Base-by-base conservation (phyloP, 2,113 vertebrate species). In the Microcebus lehilahytsara region DNA sequence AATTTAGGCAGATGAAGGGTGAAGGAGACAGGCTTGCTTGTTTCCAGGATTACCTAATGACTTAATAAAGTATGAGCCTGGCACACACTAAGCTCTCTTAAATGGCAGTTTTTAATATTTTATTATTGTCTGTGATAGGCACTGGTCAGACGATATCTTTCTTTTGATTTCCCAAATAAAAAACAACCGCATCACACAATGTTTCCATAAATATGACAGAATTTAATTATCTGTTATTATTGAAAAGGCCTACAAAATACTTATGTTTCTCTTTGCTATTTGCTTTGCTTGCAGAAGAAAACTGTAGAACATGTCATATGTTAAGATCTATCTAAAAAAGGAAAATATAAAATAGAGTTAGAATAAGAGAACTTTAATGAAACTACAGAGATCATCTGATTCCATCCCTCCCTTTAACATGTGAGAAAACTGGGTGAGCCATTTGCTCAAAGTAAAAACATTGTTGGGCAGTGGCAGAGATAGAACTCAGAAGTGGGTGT, bases 171-270 rank as follows among this genome's bases (percentile, higher is more conserved):
- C 20, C 85, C 56, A 7, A 77, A 37, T 67, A 62, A 97, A 95
- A 97, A 94, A 75, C 32, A 93, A 67, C 34, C 32, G 40, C 27
- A 89, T 78, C 46, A 87, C 27, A 58, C 37, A 64, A n/a, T 79
- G n/a, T 85, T 92, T 95, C 53, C 34, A 22, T 94, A 96, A 91
- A 85, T 69, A 75, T 53, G 34, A 58, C 40, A 74, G 37, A 84
- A 95, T 90, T 93, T 95, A 93, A 86, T 93, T 95, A 13, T 62
- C 72, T 96, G 4, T 75, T 93, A 80, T 85, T 84, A 71, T 84
- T 95, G 85, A 79, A 93, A 86, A 60, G 77, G 2, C 5, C 20
- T 81, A 37, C 77, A 85, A 91, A 95, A 75, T 75, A 66, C 46
- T 66, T 40, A 80, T 69, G 4, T 53, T 95, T 71, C 40, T 93